Base-by-base conservation (phyloP, 2,888 invertebrate species). In the Andrena bicolor region DNA sequence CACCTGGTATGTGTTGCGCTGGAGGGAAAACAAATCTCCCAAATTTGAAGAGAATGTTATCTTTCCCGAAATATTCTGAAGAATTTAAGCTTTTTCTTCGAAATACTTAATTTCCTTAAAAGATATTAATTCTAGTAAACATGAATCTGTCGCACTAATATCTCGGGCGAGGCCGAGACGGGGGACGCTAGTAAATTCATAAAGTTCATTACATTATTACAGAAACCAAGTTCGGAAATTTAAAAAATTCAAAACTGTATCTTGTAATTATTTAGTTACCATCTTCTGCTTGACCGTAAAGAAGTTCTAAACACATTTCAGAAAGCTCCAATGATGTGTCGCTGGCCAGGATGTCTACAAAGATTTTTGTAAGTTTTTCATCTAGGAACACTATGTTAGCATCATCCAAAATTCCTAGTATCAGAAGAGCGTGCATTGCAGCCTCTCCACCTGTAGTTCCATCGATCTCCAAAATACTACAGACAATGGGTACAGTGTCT, bases 271-370 rank as follows among this genome's bases (percentile, higher is more conserved):
- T 63, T 2, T 26, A 2, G 7, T 2, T 94, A 96, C 97, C 96
- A 94, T 96, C 96, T 93, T 97, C 97, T 68, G 97, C 96, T 93
- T 97, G 97, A 77, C 96, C 95, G 92, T 97, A 96, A 86, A 97
- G 94, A 90, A 97, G 95, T 90, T 97, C 97, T 86, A 98, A 95
- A 93, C 97, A 97, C 91, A 97, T 94, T 92, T 97, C 96, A 5
- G 96, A 97, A 85, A 97, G 95, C 91, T 97, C 97, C 35, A 96
- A 95, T 91, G 96, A 96, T 28, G 95, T 95, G 0, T 97, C 96
- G 75, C 95, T 95, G 79, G 94, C 94, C 76, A 97, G 93, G 69
- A 97, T 95, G 83, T 96, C 95, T 2, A 97, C 95, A 35, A 97
- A 94, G 61, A 95, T 94, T 78, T 94, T 94, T 84, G 95, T 96